These are phyloP conservation scores for Xenus cinereus DNA, from an alignment of 2,113 vertebrate species.

Conservation along the genomic window DNA sequence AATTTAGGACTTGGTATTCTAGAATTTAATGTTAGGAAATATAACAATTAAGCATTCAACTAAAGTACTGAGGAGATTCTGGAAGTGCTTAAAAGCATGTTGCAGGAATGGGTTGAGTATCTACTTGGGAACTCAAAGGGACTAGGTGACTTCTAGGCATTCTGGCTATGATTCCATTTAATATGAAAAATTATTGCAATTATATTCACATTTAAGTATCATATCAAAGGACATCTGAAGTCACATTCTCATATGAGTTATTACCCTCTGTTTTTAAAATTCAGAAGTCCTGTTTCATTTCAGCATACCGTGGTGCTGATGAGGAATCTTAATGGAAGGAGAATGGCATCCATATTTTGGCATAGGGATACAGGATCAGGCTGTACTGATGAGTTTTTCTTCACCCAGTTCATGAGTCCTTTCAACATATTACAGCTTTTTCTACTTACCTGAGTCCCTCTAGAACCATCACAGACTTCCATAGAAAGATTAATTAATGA, in stretches of 20 bases:
- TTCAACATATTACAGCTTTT: not conserved
- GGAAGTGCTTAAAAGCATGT: not conserved
- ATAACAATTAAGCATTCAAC: not conserved
- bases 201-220: not conserved
- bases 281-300: not conserved
- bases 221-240: not conserved
- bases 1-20: not conserved
- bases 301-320: too few species aligned
- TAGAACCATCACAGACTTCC: not conserved
- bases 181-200: not conserved
- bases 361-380: not conserved
- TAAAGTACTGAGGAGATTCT: not conserved
- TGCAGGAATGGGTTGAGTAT: not conserved
- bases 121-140: not conserved
- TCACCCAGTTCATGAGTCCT: not conserved
- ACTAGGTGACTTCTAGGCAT: too few species aligned
- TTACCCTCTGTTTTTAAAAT: not conserved
- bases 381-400: not conserved
- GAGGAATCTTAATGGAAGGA: not conserved
- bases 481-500: not conserved
- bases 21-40: not conserved
- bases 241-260: accelerated
- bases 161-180: not conserved
- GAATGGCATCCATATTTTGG: not conserved
- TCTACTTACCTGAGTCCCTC: not conserved